phyloP scores from a whole-genome alignment of 2,888 invertebrate species.

The Aleiodes alternator region DNA sequence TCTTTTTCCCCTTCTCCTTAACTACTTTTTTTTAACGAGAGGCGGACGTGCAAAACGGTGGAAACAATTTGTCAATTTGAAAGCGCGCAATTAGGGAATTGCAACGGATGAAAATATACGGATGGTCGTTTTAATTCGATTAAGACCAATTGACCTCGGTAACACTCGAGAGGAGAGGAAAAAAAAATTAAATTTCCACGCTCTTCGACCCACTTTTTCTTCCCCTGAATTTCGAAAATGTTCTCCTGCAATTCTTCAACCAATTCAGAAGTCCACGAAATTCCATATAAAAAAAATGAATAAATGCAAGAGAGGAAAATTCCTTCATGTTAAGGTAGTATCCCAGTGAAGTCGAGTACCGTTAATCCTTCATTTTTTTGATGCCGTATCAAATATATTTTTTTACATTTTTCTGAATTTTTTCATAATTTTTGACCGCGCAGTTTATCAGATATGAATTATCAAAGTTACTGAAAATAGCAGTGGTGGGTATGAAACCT shows the following conservation, averaged over 20 bases:
- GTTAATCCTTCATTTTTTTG: too few species aligned
- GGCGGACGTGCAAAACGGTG: conserved; percentile 67
- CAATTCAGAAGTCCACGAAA: not conserved
- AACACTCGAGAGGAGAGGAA: not conserved
- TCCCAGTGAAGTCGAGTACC: too few species aligned
- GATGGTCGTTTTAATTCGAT: conserved; percentile 47
- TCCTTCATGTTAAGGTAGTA: too few species aligned
- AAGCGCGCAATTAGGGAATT: conserved; percentile 70
- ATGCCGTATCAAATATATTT: too few species aligned
- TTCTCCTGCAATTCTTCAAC: too few species aligned
- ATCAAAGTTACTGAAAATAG: too few species aligned
- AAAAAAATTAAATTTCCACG: conserved; percentile 2
- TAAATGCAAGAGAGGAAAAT: too few species aligned
- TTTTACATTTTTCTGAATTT: too few species aligned
- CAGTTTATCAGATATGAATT: too few species aligned
- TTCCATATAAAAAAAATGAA: not conserved
- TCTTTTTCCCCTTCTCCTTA: not conserved
- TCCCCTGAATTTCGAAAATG: not conserved
- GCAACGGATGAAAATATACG: conserved; percentile 67
- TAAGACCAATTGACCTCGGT: conserved; percentile 49
- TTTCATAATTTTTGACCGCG: too few species aligned
- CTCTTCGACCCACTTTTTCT: conserved; percentile 19
- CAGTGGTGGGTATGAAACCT: too few species aligned
- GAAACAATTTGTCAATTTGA: conserved; percentile 73
- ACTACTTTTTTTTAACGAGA: conserved; percentile 57